phyloP scores from a whole-genome alignment of 2,888 invertebrate species.

The Torymus texanus region DNA sequence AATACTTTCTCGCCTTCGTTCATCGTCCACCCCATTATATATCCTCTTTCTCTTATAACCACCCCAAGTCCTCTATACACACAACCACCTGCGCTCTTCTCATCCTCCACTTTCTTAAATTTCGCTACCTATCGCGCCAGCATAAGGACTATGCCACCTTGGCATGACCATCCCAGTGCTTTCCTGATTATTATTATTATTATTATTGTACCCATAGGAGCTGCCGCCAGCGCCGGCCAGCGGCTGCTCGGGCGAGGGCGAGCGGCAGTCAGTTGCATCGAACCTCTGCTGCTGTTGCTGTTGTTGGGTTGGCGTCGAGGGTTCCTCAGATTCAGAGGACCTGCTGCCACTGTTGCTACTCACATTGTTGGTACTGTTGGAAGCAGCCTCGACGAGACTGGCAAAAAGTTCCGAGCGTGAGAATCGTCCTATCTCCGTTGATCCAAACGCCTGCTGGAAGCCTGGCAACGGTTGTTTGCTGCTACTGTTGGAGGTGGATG shows the following conservation, averaged over 20 bases:
- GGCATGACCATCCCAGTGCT: conserved; percentile 54
- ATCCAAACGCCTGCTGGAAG: conserved; percentile 90
- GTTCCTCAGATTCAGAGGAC: conserved; percentile 40
- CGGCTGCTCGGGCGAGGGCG: conserved; percentile 45
- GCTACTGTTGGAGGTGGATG: conserved; percentile 36
- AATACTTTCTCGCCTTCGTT: too few relatives aligned
- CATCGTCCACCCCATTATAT: too few relatives aligned
- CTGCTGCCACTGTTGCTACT: conserved; percentile 62
- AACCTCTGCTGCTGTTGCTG: conserved; percentile 33
- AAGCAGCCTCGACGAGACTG: conserved; percentile 77
- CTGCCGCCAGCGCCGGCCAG: conserved; percentile 50
- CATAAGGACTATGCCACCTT: conserved; percentile 73
- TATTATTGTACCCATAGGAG: conserved; percentile 12
- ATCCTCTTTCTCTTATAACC: too few relatives aligned
- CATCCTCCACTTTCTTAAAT: conserved; percentile 60
- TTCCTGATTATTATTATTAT: neutral
- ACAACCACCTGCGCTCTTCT: too few relatives aligned
- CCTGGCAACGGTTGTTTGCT: conserved; percentile 81
- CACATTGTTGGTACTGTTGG: conserved; percentile 41
- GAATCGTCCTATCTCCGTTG: conserved; percentile 90
- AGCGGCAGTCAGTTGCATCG: conserved; percentile 39
- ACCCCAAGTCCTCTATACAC: too few relatives aligned
- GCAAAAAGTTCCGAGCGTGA: conserved; percentile 82
- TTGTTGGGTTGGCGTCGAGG: neutral
- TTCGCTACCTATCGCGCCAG: conserved; percentile 71